Evolutionary conservation across 2,797 vertebrate genomes (phyloP).

Genomic region (Schizothorax lantsangensis): DNA sequence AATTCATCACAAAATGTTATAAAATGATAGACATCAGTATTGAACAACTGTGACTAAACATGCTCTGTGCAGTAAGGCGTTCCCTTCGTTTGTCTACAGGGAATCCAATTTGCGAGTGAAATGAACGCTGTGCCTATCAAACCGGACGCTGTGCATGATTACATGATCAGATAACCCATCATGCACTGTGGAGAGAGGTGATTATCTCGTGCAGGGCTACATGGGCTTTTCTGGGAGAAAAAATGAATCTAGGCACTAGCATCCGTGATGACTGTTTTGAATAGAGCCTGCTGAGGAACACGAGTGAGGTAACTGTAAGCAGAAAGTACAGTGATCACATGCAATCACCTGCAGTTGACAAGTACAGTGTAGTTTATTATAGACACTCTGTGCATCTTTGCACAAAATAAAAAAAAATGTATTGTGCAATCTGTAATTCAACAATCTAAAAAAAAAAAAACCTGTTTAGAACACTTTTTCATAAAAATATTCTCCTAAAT

Average conservation of each 20-base stretch:
- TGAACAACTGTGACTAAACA: constrained; percentile 37
- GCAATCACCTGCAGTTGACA: background rate
- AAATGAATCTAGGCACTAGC: constrained; percentile 13
- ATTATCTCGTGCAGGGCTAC: constrained; percentile 48
- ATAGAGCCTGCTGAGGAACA: constrained; percentile 4
- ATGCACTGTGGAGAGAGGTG: constrained; percentile 41
- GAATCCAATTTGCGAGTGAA: constrained; percentile 58
- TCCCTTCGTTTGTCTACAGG: constrained; percentile 51
- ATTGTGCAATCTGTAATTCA: no score
- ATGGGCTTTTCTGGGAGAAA: constrained; percentile 24
- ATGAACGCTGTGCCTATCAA: constrained; percentile 47
- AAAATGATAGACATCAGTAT: constrained; percentile 26
- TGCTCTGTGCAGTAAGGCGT: constrained; percentile 9
- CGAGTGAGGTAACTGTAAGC: background rate
- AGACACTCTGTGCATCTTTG: background rate
- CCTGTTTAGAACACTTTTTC: background rate
- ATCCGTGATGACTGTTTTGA: background rate
- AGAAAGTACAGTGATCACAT: constrained; percentile 12
- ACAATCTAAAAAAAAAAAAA: background rate
- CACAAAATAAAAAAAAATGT: background rate
- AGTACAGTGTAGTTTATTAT: background rate
- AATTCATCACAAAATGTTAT: constrained; percentile 17
- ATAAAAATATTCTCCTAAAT: background rate
- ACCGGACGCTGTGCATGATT: constrained; percentile 44
- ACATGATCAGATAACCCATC: constrained; percentile 57